Conservation (phyloP, 2,888 invertebrate species). For the Folsomia manolachei region DNA sequence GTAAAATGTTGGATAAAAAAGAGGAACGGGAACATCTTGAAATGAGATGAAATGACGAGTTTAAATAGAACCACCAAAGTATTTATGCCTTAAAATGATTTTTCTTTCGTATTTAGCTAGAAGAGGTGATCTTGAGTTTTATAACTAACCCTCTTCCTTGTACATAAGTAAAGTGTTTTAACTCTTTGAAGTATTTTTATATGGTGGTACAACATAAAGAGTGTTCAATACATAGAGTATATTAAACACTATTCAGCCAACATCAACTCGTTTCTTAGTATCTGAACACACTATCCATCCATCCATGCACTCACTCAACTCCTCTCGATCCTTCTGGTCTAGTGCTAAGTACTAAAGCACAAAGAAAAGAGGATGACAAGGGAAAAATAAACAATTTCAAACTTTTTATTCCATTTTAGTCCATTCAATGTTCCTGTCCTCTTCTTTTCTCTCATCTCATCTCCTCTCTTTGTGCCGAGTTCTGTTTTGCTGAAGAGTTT, state of each 20-base stretch:
- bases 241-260: too few relatives aligned
- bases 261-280: too few relatives aligned
- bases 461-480: not conserved
- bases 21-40: too few relatives aligned
- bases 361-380: conserved; percentile 5
- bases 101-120: not conserved
- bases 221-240: not conserved
- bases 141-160: not conserved
- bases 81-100: not conserved
- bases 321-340: not conserved
- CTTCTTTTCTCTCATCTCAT: not conserved
- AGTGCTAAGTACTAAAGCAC: conserved; percentile 4
- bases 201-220: too few relatives aligned
- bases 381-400: conserved; percentile 9
- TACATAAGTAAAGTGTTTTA: not conserved
- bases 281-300: too few relatives aligned
- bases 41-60: too few relatives aligned
- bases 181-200: not conserved
- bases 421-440: not conserved
- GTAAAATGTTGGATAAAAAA: too few relatives aligned
- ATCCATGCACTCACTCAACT: not conserved
- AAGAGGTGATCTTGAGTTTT: not conserved
- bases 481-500: not conserved
- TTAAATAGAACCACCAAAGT: too few relatives aligned
- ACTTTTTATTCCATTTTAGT: conserved; percentile 5